Evolutionary conservation across 30 jellyfish, hydroid and myxozoan species (phyloP), one percentile per base, ranked within the genome.

Genomic region (Turritopsis dohrnii): DNA sequence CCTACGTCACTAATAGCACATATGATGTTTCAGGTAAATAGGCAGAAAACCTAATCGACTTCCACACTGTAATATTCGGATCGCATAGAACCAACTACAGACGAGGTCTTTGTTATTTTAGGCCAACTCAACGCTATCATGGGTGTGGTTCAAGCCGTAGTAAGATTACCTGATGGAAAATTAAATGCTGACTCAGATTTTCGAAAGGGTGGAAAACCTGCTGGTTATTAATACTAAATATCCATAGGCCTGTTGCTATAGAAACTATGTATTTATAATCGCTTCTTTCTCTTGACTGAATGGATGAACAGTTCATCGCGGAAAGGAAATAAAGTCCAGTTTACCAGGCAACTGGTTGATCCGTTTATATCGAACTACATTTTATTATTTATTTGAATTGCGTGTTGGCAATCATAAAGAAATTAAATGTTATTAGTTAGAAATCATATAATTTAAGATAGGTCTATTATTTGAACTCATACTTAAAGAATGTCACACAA

Each of bases 141-240:
- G 99, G 99, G 99, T 0, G 99, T 95, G 18, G 97, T 95, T 29
- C 99, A 95, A 88, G 99, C 99, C 54, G 86, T 95, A 28, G 99
- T 90, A 28, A 73, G 96, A 81, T 87, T 82, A 9, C 96, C 96
- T 4, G 89, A 87, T 53, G 99, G 99, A 9, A 90, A 81, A 82
- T 85, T 89, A 19, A 80, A 91, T 20, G 99, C 99, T 13, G 97
- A 89, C 71, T 89, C 97, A 80, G 99, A 95, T 81, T 85, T 74
- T 81, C 82, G 99, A 72, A 95, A 95, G 86, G 99, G 99, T 75
- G 99, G 99, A 81, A 82, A 83, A 71, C 99, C 99, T 71, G 92
- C 96, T 53, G 99, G 99, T 52, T 90, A 29, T 83, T 94, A 87
- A 88, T 27, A 27, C n/a, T n/a, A n/a, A n/a, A n/a, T n/a, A n/a